Base-by-base conservation (phyloP, 2,113 vertebrate genomes). In the Dipodomys spectabilis region DNA sequence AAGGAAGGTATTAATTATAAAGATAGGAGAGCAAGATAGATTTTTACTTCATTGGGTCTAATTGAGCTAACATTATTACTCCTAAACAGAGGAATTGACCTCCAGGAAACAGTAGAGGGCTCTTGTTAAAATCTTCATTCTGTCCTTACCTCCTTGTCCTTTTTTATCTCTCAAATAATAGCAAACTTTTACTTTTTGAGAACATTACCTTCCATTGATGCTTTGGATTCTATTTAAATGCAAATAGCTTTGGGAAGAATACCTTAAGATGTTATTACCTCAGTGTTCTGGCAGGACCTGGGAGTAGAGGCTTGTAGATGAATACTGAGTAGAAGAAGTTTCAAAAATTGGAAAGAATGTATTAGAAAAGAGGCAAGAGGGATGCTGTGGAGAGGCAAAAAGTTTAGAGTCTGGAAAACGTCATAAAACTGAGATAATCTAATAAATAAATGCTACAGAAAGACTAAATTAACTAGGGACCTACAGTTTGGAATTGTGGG, bases 171-270 rank as follows among this genome's bases (percentile, higher is more conserved):
- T 23, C 23, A 25, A 5, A 1, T 62, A 28, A 30, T 30, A n/a
- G 44, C 64, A 32, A 35, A 80, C 67, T 27, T 91, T n/a, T 67
- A 18, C 68, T 45, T 94, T 85, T 68, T n/a, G 64, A 95, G 84
- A 85, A 39, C 73, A 68, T 3, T 30, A 57, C 60, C 74, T 71
- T 95, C 85, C 53, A 35, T 39, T 79, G 78, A 72, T 27, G 32
- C 78, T 57, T 15, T 79, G 84, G 85, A 68, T 79, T 60, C 78
- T 82, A 69, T 83, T 82, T 87, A 90, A 92, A 90, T 96, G 95
- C 87, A 95, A 94, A 95, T 80, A 3, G 19, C 53, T 65, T 80
- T 82, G 74, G 92, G 82, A 86, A 79, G 57, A 19, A 45, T 25
- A 44, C 30, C 32, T 75, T 20, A 77, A 68, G 67, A 8, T 95